Evolutionary conservation across 2,113 vertebrate genomes (phyloP).

Genomic region (Oxyura jamaicensis): DNA sequence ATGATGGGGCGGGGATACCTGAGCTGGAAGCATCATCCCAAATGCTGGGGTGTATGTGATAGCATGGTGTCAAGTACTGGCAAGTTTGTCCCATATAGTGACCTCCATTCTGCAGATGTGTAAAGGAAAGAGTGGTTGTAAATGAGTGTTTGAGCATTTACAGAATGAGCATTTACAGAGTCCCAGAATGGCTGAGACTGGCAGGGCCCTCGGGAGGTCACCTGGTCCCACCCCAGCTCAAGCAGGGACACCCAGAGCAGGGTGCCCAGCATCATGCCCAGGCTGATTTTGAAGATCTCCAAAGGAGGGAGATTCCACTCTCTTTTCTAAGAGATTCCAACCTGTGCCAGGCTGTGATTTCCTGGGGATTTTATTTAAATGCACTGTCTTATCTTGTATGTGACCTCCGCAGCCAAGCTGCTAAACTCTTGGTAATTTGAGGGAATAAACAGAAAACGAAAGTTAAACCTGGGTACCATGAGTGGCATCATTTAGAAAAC

Average conservation of each 20-base stretch:
- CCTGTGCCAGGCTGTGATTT: not conserved
- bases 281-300: not conserved
- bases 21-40: not conserved
- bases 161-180: not conserved
- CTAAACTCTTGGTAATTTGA: not conserved
- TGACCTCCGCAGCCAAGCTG: not conserved
- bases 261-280: not conserved
- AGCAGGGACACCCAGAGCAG: not conserved
- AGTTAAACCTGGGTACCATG: rapidly evolving
- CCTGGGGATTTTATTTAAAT: not conserved
- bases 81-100: not conserved
- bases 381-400: not conserved
- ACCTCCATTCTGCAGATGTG: not conserved
- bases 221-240: not conserved
- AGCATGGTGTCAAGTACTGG: not conserved
- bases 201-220: not conserved
- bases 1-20: not conserved
- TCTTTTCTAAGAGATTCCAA: not conserved
- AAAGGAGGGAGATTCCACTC: not conserved
- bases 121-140: not conserved
- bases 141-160: not conserved
- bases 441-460: not conserved
- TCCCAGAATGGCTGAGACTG: not conserved
- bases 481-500: not conserved
- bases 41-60: not conserved